These are phyloP conservation scores for Hippasteria phrygiana DNA, from an alignment of 53 echinoderm and acorn worm genomes.

Conservation along the genomic window DNA sequence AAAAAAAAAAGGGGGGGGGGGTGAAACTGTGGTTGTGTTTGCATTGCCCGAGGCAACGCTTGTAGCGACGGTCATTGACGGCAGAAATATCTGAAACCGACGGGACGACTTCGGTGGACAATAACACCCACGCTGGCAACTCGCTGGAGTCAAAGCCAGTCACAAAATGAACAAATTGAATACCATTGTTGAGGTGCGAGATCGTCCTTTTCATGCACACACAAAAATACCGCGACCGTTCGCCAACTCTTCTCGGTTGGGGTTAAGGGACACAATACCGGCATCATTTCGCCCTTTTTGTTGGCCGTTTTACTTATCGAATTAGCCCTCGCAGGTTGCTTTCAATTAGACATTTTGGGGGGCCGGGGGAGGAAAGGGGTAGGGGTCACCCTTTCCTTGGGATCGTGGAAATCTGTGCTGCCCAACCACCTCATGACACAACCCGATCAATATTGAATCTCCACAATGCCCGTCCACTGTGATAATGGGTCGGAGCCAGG, in stretches of 20 bases:
- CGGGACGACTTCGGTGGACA: slow-evolving; percentile 1
- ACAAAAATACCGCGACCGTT: neutral
- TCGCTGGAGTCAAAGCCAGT: slow-evolving; percentile 30
- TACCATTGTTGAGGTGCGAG: slow-evolving; percentile 49
- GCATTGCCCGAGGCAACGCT: neutral
- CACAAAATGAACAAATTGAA: slow-evolving; percentile 53
- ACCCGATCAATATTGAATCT: slow-evolving; percentile 56
- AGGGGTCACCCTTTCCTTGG: slow-evolving; percentile 11
- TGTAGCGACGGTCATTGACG: neutral
- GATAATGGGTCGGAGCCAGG: slow-evolving; percentile 56
- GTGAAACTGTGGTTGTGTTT: slow-evolving; percentile 27
- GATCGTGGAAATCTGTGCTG: slow-evolving; percentile 40
- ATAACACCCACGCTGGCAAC: neutral
- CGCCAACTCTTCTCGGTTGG: neutral
- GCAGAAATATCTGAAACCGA: neutral
- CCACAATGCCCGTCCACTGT: slow-evolving; percentile 55
- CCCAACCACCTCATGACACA: slow-evolving; percentile 39
- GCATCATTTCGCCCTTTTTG: slow-evolving; percentile 36
- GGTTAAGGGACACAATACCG: slow-evolving; percentile 18
- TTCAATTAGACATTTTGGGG: slow-evolving; percentile 47
- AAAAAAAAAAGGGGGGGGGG: no score
- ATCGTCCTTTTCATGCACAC: slow-evolving; percentile 27
- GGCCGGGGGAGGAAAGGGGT: slow-evolving; percentile 5
- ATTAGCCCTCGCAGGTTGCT: slow-evolving; percentile 48
- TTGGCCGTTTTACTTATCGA: slow-evolving; percentile 53